Evolutionary conservation across 2,797 vertebrate species (phyloP).

Genomic region (Rhinatrema bivittatum): DNA sequence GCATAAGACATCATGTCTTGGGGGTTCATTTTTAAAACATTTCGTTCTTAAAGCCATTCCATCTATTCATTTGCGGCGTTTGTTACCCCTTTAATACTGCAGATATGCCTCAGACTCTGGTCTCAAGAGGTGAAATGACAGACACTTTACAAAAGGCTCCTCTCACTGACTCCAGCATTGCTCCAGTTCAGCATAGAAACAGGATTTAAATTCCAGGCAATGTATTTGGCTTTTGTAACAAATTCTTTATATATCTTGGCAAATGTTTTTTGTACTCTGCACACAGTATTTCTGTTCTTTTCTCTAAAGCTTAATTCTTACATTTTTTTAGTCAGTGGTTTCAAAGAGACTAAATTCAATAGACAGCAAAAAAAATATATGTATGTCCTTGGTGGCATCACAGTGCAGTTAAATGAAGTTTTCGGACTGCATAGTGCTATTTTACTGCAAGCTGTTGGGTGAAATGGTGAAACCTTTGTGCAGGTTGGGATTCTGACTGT

Average conservation of each 20-base stretch:
- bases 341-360: not conserved
- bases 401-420: too few relatives aligned
- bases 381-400: too few relatives aligned
- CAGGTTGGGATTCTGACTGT: slow-evolving; percentile 97
- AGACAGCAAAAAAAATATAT: too few relatives aligned
- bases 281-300: too few relatives aligned
- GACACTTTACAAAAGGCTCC: not conserved
- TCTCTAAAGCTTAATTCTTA: too few relatives aligned
- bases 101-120: slow-evolving; percentile 3
- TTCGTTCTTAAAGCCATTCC: slow-evolving; percentile 6
- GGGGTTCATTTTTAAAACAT: too few relatives aligned
- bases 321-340: slow-evolving; percentile 14
- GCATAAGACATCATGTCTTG: too few relatives aligned
- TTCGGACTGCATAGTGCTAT: slow-evolving; percentile 8
- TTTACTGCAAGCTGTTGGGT: slow-evolving; percentile 40
- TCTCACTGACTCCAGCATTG: not conserved
- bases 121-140: not conserved
- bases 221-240: too few relatives aligned
- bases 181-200: slow-evolving; percentile 35
- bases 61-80: slow-evolving; percentile 17
- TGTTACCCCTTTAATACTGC: slow-evolving; percentile 24
- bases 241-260: too few relatives aligned
- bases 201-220: too few relatives aligned
- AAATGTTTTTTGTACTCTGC: too few relatives aligned
- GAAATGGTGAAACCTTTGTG: slow-evolving; percentile 75